Evolutionary conservation across 2,888 invertebrate species (phyloP).

Genomic region (Acrobeloides nanus): DNA sequence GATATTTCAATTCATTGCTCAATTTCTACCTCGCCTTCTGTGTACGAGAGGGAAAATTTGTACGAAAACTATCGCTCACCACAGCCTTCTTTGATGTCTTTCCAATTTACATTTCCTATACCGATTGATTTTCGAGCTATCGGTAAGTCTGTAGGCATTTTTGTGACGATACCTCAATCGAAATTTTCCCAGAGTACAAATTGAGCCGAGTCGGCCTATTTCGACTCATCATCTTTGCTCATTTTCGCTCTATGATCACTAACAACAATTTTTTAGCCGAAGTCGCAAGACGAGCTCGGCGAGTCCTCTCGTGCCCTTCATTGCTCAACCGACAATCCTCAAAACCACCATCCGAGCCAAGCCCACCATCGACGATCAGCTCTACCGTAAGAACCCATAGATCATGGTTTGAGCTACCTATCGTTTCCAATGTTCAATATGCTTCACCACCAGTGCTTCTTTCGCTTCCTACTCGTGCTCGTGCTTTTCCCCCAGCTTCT

Average conservation of each 20-base stretch:
- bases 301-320: constrained; percentile 34
- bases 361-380: too few species aligned
- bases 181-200: too few species aligned
- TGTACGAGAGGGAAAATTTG: constrained; percentile 31
- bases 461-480: constrained; percentile 2
- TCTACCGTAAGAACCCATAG: too few species aligned
- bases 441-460: constrained; percentile 17
- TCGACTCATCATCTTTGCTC: too few species aligned
- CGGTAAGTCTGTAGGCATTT: constrained; percentile 17
- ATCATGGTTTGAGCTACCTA: too few species aligned
- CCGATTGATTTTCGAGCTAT: constrained; percentile 39
- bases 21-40: constrained; percentile 46
- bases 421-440: constrained; percentile 5
- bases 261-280: constrained; percentile 22
- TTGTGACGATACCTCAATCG: neutral
- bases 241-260: neutral
- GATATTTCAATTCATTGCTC: constrained; percentile 44
- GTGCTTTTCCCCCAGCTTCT: neutral
- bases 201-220: too few species aligned
- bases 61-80: constrained; percentile 46
- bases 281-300: constrained; percentile 26
- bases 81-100: constrained; percentile 44
- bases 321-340: neutral
- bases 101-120: constrained; percentile 37
- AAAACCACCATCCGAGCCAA: too few species aligned